Conservation (phyloP, 1,140 invertebrate species). For the Thaumatotibia leucotreta region DNA sequence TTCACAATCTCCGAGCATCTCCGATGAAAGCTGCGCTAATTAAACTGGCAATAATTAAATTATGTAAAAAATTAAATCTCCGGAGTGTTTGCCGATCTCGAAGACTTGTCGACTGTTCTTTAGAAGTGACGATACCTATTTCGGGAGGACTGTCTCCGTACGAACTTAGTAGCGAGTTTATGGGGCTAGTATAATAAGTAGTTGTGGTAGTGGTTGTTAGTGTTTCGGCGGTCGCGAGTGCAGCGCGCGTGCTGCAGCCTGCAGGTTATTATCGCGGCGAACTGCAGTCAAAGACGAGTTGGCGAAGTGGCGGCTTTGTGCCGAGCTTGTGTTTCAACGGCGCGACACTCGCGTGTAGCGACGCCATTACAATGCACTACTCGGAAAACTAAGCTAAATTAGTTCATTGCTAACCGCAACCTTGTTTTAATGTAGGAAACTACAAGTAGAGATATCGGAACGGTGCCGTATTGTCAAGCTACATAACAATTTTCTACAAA, state of each 20-base stretch:
- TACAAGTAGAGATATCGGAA: neutral
- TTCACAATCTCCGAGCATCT: slow-evolving; percentile 69
- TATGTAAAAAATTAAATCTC: slow-evolving; percentile 65
- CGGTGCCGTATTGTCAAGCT: neutral
- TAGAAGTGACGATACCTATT: neutral
- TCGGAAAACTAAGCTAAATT: slow-evolving; percentile 22
- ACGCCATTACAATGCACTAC: slow-evolving; percentile 45
- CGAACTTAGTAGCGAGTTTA: neutral
- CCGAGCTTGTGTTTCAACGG: slow-evolving; percentile 37
- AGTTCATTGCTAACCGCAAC: slow-evolving; percentile 17
- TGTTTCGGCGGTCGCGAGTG: neutral
- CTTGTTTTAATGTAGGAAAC: neutral
- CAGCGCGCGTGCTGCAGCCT: slow-evolving; percentile 17
- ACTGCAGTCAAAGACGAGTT: slow-evolving; percentile 59
- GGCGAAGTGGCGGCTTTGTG: slow-evolving; percentile 66
- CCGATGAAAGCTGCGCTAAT: slow-evolving; percentile 71
- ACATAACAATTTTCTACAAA: neutral
- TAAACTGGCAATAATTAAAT: slow-evolving; percentile 75
- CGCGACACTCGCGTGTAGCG: slow-evolving; percentile 54
- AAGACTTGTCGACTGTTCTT: slow-evolving; percentile 26
- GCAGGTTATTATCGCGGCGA: slow-evolving; percentile 67
- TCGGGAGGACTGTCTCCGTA: neutral
- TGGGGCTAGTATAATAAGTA: too few relatives aligned
- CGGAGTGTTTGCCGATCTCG: slow-evolving; percentile 37
- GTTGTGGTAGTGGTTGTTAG: neutral